Conservation (phyloP, 1,140 invertebrate species). For the Drosophila yakuba region DNA sequence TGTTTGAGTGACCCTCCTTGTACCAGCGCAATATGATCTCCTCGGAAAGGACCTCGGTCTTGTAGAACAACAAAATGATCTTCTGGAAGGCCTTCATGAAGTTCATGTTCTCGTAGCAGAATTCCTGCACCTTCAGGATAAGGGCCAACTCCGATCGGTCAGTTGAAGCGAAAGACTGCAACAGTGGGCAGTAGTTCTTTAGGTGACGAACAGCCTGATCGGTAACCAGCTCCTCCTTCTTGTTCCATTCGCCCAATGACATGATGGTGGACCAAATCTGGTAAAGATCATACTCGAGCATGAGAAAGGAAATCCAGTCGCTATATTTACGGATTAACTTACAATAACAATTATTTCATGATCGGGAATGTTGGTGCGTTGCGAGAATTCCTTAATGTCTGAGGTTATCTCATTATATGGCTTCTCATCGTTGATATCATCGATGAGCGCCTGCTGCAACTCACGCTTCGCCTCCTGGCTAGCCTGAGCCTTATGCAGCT, state of each 20-base stretch:
- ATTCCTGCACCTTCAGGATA: constrained; percentile 96
- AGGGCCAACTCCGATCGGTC: constrained; percentile 94
- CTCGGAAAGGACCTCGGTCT: constrained; percentile 96
- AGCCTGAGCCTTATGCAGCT: constrained; percentile 95
- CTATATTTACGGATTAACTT: constrained; percentile 69
- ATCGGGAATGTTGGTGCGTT: constrained; percentile 92
- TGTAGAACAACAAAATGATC: constrained; percentile 98
- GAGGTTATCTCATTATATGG: constrained; percentile 92
- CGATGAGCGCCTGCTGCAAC: constrained; percentile 90
- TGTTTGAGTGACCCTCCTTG: constrained; percentile 95
- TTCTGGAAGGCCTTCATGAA: constrained; percentile 99
- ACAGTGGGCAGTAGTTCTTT: constrained; percentile 92
- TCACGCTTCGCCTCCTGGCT: constrained; percentile 94
- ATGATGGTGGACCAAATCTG: constrained; percentile 97
- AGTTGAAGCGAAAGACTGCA: constrained; percentile 93
- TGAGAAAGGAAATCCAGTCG: background rate
- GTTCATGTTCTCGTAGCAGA: constrained; percentile 99
- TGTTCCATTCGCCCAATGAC: constrained; percentile 98
- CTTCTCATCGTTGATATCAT: constrained; percentile 93
- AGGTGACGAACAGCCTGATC: constrained; percentile 97
- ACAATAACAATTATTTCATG: constrained; percentile 94
- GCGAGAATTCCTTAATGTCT: constrained; percentile 94
- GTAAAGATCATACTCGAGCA: too few species aligned
- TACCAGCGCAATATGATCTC: constrained; percentile 97
- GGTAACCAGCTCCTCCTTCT: constrained; percentile 97